Evolutionary conservation across 1,140 invertebrate species (phyloP).

Genomic region (Drosophila tropicalis): DNA sequence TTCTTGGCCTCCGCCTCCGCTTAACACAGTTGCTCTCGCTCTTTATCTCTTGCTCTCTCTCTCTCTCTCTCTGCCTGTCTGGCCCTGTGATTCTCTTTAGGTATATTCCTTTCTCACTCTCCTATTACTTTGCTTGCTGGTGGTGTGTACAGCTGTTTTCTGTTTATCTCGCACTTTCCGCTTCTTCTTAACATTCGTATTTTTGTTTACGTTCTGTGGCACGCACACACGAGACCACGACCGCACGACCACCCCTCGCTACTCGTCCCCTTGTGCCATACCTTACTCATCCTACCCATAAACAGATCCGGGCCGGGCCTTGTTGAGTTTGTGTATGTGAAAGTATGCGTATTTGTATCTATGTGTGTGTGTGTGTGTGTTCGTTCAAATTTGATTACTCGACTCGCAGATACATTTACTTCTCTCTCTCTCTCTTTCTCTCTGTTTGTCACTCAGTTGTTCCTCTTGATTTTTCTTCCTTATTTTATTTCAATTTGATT

Average conservation of each 20-base stretch:
- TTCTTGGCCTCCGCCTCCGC: conserved; percentile 31
- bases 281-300: not conserved
- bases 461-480: not conserved
- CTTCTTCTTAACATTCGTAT: conserved; percentile 75
- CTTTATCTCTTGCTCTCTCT: conserved; percentile 19
- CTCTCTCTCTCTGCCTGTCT: not conserved
- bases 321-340: conserved; percentile 27
- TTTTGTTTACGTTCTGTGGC: conserved; percentile 79
- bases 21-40: not conserved
- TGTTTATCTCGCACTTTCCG: conserved; percentile 80
- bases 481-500: conserved; percentile 1
- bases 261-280: too few relatives aligned
- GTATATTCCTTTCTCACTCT: conserved; percentile 16
- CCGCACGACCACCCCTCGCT: conserved; percentile 24
- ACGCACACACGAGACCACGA: conserved; percentile 60
- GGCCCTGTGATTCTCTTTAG: conserved; percentile 19
- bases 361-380: conserved; percentile 16
- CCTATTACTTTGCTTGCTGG: conserved; percentile 28
- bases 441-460: not conserved
- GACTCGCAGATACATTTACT: conserved; percentile 27
- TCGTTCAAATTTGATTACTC: conserved; percentile 49
- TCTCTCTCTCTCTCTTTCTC: conserved; percentile 2
- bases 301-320: conserved; percentile 4
- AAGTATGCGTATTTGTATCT: conserved; percentile 38
- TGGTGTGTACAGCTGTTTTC: conserved; percentile 80